Evolutionary conservation across 2,888 invertebrate species (phyloP), one percentile per base, ranked within the genome.

Genomic region (Drosophila histrio): DNA sequence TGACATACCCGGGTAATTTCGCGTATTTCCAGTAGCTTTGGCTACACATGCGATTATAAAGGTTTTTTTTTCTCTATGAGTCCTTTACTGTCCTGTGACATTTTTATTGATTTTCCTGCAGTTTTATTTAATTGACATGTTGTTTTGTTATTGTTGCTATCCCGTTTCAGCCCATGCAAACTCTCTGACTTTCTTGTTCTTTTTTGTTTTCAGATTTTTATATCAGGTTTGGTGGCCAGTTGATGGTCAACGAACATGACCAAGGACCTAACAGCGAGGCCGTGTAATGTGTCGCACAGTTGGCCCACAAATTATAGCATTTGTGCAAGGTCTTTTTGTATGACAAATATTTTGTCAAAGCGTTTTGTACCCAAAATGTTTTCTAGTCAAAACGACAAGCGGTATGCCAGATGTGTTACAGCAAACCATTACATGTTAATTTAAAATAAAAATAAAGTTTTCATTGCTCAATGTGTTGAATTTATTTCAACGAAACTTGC

Each of bases 161-260:
- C 87, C 59, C 67, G 67, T 64, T 89, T 49, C 54, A 17, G 19
- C 30, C 22, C 44, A 52, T 30, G 7, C 30, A 15, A 32, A 19
- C 30, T 21, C 39, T 30, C 15, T 15, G 17, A 11, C 13, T 46
- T 21, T 49, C n/a, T 6, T 32, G 24, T n/a, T 41, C 34, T 28
- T 54, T 34, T 21, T 52, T 74, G 61, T 60, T 79, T 66, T 79
- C 58, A 50, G 64, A 65, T 79, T 62, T 84, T 34, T 69, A 41
- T 67, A 60, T 60, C 39, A 38, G 79, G 28, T 60, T 62, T 64
- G 30, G 28, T 43, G 59, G n/a, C 50, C 53, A 36, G 47, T 69
- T 73, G 72, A 76, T 88, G 89, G 90, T 90, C 89, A 89, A 87
- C 86, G 88, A 74, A 87, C 89, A 89, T 75, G 77, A 72, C 72